phyloP scores from a whole-genome alignment of 1,140 invertebrate species.

The Pollicipes pollicipes region DNA sequence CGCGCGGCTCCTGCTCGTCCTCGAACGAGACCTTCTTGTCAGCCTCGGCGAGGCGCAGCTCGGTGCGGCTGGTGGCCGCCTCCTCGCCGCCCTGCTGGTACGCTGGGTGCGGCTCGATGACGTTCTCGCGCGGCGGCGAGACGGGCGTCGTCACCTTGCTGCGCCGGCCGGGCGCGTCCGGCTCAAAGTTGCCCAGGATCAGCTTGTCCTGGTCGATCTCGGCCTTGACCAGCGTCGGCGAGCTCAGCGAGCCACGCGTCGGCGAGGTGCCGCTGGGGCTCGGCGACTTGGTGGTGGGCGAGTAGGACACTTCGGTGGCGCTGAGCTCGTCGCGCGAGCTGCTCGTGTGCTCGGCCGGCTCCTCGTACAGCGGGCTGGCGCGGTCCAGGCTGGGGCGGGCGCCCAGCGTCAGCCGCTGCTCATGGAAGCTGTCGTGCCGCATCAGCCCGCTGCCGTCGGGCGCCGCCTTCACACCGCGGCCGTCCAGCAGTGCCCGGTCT shows the following conservation, averaged over 20 bases:
- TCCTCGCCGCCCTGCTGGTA: neutral
- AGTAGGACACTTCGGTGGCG: no score
- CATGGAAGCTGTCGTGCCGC: neutral
- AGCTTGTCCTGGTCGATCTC: slow-evolving; percentile 1
- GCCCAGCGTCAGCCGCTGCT: neutral
- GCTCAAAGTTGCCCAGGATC: slow-evolving; percentile 1
- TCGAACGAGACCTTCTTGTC: slow-evolving; percentile 1
- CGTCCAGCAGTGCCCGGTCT: neutral
- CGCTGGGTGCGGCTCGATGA: neutral
- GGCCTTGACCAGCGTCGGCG: neutral
- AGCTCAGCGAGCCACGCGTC: no score
- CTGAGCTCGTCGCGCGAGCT: no score
- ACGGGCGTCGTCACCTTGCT: neutral
- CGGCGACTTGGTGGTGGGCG: no score
- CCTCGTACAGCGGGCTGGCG: no score
- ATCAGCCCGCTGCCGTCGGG: neutral
- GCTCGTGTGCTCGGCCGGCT: no score
- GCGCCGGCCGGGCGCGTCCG: neutral
- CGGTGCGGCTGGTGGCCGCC: no score
- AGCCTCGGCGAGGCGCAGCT: no score
- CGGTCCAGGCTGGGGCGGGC: no score
- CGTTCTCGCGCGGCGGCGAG: neutral
- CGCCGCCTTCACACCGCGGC: neutral
- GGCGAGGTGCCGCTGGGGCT: no score
- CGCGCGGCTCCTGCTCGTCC: neutral